These are phyloP conservation scores for Panthera leo DNA, from an alignment of 2,113 vertebrate genomes.

Conservation along the genomic window DNA sequence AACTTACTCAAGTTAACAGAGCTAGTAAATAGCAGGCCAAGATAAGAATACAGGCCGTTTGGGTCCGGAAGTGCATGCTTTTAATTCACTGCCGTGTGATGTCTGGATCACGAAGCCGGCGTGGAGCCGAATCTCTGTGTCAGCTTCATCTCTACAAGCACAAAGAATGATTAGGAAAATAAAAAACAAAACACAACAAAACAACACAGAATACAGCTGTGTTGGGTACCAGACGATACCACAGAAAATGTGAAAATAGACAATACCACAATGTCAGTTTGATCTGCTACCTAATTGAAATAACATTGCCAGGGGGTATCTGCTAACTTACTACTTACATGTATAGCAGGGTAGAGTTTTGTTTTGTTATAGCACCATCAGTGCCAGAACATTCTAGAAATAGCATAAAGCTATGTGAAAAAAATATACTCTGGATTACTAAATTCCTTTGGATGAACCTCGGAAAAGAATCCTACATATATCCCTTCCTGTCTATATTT, in stretches of 20 bases:
- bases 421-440: neutral
- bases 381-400: neutral
- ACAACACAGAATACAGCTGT: neutral
- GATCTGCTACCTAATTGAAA: neutral
- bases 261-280: neutral
- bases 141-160: neutral
- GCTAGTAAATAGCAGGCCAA: neutral
- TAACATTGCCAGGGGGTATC: accelerated
- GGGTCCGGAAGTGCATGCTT: neutral
- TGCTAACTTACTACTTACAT: neutral
- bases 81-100: neutral
- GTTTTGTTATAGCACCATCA: neutral
- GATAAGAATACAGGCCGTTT: neutral
- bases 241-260: neutral
- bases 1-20: neutral
- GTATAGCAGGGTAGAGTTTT: neutral
- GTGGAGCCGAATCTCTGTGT: neutral
- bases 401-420: neutral
- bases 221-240: neutral
- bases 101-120: neutral
- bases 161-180: neutral
- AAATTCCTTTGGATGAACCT: neutral
- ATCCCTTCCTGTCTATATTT: neutral
- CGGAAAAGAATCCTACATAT: neutral
- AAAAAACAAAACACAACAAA: neutral